phyloP scores from a whole-genome alignment of 1,140 invertebrate species.

The Caenorhabditis tropicalis region DNA sequence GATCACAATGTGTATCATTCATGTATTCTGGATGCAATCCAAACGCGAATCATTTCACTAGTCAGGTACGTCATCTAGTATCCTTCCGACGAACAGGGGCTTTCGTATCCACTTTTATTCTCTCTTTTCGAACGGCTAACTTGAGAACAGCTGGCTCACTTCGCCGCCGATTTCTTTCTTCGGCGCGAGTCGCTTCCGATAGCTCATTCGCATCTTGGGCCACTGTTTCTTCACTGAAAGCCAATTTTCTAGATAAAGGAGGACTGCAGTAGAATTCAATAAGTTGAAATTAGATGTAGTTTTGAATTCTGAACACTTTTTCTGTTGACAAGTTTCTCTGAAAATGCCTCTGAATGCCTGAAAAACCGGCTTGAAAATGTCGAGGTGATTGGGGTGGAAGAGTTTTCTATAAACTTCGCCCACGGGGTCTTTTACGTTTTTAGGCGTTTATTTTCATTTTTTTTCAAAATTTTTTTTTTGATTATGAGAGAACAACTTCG shows the following conservation, averaged over 20 bases:
- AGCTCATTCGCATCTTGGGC: not conserved
- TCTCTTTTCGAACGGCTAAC: not conserved
- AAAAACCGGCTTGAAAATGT: no score
- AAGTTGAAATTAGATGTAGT: no score
- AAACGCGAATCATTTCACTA: constrained; percentile 68
- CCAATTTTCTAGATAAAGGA: no score
- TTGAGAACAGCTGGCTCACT: constrained; percentile 21
- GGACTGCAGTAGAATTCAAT: no score
- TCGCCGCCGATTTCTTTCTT: not conserved
- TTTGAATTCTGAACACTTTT: no score
- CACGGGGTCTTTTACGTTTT: no score
- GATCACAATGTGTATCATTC: constrained; percentile 62
- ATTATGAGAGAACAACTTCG: no score
- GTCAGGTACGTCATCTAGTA: constrained; percentile 46
- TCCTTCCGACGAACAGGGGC: not conserved
- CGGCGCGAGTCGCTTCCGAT: not conserved
- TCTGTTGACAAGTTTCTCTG: no score
- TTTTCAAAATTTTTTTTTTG: not conserved
- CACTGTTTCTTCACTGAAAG: constrained; percentile 10
- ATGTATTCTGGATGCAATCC: constrained; percentile 66
- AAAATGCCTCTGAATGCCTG: no score
- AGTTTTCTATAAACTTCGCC: no score
- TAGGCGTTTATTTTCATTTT: not conserved
- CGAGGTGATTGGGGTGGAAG: no score
- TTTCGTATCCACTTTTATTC: not conserved